phyloP scores from a whole-genome alignment of 2,797 vertebrate species.

The Phataginus tetradactyla region DNA sequence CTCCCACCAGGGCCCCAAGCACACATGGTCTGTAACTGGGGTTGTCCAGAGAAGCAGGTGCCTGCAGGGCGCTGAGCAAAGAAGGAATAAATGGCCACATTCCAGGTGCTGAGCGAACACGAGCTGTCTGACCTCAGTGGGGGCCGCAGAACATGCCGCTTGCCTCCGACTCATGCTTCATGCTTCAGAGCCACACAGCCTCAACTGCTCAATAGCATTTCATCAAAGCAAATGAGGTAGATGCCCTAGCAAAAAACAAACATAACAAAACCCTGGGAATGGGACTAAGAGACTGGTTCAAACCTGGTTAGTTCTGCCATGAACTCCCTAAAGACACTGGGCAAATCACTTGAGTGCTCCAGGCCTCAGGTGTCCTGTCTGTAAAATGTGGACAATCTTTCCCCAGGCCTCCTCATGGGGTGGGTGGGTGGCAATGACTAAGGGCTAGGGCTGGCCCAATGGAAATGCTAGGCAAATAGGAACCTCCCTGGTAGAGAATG shows the following conservation, averaged over 20 bases:
- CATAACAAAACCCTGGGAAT: background rate
- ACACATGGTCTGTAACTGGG: background rate
- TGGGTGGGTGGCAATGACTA: background rate
- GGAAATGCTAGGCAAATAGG: background rate
- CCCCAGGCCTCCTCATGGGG: too few species aligned
- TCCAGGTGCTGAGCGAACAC: fast-evolving
- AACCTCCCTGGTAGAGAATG: background rate
- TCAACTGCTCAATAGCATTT: background rate
- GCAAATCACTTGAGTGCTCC: background rate
- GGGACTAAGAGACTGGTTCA: background rate
- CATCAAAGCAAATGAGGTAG: background rate
- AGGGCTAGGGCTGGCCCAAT: background rate
- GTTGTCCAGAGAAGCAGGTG: background rate
- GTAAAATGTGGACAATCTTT: background rate
- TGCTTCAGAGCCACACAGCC: fast-evolving
- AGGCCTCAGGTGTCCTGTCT: background rate
- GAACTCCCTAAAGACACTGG: background rate
- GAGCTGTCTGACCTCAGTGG: background rate
- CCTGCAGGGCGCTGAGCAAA: background rate
- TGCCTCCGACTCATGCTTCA: fast-evolving
- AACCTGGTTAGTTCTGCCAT: background rate
- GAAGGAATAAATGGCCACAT: background rate
- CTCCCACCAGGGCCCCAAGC: background rate
- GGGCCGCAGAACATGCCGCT: fast-evolving
- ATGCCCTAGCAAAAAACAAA: background rate